Conservation (phyloP, 2,113 vertebrate species). For the Megaptera novaeangliae region DNA sequence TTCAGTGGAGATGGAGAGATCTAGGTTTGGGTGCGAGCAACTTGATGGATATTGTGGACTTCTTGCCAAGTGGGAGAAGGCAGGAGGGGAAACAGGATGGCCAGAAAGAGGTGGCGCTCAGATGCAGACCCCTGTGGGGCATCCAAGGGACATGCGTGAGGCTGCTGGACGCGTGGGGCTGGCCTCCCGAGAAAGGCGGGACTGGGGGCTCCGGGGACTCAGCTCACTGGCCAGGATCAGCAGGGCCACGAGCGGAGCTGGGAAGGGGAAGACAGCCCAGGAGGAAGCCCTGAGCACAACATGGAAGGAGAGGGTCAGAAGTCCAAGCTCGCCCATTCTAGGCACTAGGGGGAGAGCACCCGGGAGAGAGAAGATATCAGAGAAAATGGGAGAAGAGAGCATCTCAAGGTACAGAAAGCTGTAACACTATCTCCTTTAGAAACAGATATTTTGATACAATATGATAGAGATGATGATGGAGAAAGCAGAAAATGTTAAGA, state of each 20-base stretch:
- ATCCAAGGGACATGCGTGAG: fast-evolving
- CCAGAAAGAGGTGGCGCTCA: background rate
- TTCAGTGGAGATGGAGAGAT: too few relatives aligned
- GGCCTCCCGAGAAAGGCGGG: background rate
- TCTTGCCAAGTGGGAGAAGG: background rate
- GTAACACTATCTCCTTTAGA: background rate
- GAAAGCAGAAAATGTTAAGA: background rate
- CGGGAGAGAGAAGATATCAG: background rate
- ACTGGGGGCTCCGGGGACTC: background rate
- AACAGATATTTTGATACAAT: background rate
- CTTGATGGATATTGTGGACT: too few relatives aligned
- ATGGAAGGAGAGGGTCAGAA: background rate
- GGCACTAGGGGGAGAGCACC: too few relatives aligned
- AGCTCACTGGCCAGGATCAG: background rate
- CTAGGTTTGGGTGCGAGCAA: background rate
- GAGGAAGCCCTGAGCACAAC: background rate
- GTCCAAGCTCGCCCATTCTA: background rate
- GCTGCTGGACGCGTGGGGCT: background rate
- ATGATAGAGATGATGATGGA: background rate
- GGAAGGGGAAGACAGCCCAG: background rate
- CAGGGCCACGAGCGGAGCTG: background rate
- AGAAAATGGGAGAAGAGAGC: background rate
- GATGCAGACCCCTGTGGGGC: background rate
- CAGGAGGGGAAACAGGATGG: background rate
- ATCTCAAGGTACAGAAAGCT: background rate